Evolutionary conservation across 1,140 invertebrate genomes (phyloP), one percentile per base, ranked within the genome.

Genomic region (Neodiprion lecontei): DNA sequence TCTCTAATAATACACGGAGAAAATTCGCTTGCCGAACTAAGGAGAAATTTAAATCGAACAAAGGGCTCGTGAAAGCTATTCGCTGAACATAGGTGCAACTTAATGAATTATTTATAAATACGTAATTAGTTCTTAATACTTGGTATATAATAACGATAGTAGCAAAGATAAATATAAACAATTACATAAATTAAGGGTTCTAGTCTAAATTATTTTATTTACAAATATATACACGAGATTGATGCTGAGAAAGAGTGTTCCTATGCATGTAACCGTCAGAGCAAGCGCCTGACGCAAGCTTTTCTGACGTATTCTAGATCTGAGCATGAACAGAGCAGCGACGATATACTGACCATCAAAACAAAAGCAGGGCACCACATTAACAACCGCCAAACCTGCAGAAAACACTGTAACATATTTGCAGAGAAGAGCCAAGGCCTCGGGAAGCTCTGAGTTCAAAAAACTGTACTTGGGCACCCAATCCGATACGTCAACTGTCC

Each of bases 271-370:
- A 70, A 92, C 85, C 53, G 86, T 87, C 50, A 91, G 76, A 53
- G 90, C 83, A 72, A 91, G 86, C 48, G 88, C 79, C 78, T 90
- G 86, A 74, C 88, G 85, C 74, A 89, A 85, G 77, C 85, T 87
- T 78, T 87, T 86, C 78, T 89, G 82, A 70, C 86, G 79, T 69
- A 90, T 81, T 21, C 85, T 82, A 67, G 84, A 86, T 53, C 87
- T 82, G 28, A 93, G 85, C 69, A 91, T 79, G 78, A 90, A 88
- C 81, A 92, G 87, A 72, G 90, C 86, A 73, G 91, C 81, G 74
- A 93, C 91, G 73, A 98, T 97, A 85, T 95, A 93, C 82, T 97
- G 93, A 4, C 97, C 97, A 90, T 99, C 98, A 77, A 98, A 93
- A 77, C 93, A 95, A 84, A 96, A 96, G 87, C 97, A 98, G 5